phyloP scores from a whole-genome alignment of 1,140 invertebrate species.

The Aphaenogaster ashmeadi region DNA sequence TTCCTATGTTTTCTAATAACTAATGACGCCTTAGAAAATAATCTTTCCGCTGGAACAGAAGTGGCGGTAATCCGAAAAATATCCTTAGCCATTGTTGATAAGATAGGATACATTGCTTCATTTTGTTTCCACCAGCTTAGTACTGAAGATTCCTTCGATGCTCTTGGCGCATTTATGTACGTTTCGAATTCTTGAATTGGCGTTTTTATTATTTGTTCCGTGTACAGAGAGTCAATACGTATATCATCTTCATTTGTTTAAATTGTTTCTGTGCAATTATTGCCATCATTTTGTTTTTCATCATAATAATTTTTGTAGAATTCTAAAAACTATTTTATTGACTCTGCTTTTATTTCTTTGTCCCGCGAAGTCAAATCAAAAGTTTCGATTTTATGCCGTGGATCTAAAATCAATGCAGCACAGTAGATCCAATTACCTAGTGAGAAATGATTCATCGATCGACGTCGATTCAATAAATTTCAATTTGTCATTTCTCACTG shows the following conservation, averaged over 20 bases:
- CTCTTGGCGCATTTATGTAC: background rate
- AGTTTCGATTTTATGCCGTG: constrained; percentile 81
- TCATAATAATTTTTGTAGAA: background rate
- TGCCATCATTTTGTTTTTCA: background rate
- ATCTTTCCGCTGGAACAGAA: too few species aligned
- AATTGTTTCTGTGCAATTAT: background rate
- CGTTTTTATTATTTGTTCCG: background rate
- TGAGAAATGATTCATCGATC: too few species aligned
- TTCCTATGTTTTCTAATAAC: too few species aligned
- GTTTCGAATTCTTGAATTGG: constrained; percentile 4
- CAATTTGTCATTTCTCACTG: too few species aligned
- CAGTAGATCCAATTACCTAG: constrained; percentile 84
- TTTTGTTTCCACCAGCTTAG: background rate
- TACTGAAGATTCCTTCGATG: background rate
- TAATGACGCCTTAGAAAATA: too few species aligned
- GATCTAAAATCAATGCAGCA: constrained; percentile 81
- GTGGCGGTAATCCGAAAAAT: too few species aligned
- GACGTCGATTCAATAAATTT: too few species aligned
- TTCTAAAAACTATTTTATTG: constrained; percentile 64
- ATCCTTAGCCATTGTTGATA: too few species aligned
- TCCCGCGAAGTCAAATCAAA: constrained; percentile 81
- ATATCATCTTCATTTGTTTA: background rate
- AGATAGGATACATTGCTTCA: background rate
- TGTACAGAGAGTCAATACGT: constrained; percentile 1
- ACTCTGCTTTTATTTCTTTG: constrained; percentile 79